Evolutionary conservation across 1,140 invertebrate species (phyloP).

Genomic region (Physella acuta): DNA sequence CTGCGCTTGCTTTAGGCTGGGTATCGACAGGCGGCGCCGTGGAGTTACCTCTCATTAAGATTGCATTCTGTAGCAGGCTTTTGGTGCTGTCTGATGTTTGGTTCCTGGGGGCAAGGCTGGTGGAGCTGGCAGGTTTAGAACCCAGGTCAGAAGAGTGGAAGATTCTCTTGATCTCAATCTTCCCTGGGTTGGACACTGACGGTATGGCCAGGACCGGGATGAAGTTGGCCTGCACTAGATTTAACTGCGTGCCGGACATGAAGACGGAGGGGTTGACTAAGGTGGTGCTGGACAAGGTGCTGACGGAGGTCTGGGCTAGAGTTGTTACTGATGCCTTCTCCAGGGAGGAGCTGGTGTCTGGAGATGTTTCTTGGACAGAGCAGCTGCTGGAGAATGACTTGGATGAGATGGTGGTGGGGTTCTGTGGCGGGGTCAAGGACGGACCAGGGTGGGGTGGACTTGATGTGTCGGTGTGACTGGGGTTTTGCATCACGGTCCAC

Average conservation of each 20-base stretch:
- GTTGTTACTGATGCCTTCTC: neutral
- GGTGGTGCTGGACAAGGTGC: neutral
- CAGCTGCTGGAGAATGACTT: neutral
- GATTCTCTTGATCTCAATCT: constrained; percentile 24
- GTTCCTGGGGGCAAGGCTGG: neutral
- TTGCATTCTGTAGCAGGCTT: constrained; percentile 4
- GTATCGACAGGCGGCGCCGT: too few relatives aligned
- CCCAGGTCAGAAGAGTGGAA: neutral
- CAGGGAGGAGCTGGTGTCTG: neutral
- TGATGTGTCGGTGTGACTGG: constrained; percentile 6
- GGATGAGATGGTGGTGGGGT: neutral
- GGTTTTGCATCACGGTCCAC: constrained; percentile 52
- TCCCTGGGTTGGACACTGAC: constrained; percentile 15
- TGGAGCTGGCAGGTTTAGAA: neutral
- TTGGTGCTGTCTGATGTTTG: constrained; percentile 17
- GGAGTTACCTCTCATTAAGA: neutral
- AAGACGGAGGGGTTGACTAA: too few relatives aligned
- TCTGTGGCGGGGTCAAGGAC: constrained; percentile 8
- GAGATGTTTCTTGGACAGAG: neutral
- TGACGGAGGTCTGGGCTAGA: neutral
- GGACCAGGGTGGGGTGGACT: constrained; percentile 14
- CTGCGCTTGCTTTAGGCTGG: neutral
- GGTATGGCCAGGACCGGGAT: constrained; percentile 23
- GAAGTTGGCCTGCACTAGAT: constrained; percentile 13
- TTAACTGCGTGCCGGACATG: too few relatives aligned